These are phyloP conservation scores for Ichneumoninae sp. DNA, from an alignment of 2,888 invertebrate species.

Conservation along the genomic window DNA sequence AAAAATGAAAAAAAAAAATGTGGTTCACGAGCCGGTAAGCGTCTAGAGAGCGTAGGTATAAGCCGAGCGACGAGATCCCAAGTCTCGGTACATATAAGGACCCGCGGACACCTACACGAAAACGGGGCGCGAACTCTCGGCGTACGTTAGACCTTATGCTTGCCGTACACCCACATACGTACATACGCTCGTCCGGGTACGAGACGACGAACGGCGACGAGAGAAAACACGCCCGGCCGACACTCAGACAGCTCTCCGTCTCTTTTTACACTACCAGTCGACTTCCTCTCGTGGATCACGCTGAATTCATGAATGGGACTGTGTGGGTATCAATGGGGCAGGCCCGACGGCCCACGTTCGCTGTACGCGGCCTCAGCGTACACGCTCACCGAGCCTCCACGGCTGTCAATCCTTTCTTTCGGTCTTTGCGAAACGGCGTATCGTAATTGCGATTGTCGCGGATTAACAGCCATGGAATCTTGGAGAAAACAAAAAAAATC, in stretches of 20 bases:
- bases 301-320: conserved; percentile 79
- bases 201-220: conserved; percentile 11
- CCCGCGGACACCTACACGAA: conserved; percentile 74
- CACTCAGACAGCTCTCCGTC: conserved; percentile 40
- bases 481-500: neutral
- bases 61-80: conserved; percentile 37
- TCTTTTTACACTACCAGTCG: conserved; percentile 62
- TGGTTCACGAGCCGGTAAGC: conserved; percentile 12
- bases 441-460: neutral
- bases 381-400: conserved; percentile 39
- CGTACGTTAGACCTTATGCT: conserved; percentile 53
- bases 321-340: conserved; percentile 80
- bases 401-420: conserved; percentile 43
- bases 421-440: conserved; percentile 7
- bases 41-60: conserved; percentile 25
- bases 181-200: conserved; percentile 35
- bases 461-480: neutral
- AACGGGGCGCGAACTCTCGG: conserved; percentile 47
- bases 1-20: neutral
- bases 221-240: conserved; percentile 49
- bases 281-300: conserved; percentile 77
- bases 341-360: conserved; percentile 65
- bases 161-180: conserved; percentile 54
- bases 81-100: conserved; percentile 77
- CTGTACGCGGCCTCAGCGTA: conserved; percentile 13